phyloP scores from a whole-genome alignment of 1,140 invertebrate genomes.

The Cydia amplana region DNA sequence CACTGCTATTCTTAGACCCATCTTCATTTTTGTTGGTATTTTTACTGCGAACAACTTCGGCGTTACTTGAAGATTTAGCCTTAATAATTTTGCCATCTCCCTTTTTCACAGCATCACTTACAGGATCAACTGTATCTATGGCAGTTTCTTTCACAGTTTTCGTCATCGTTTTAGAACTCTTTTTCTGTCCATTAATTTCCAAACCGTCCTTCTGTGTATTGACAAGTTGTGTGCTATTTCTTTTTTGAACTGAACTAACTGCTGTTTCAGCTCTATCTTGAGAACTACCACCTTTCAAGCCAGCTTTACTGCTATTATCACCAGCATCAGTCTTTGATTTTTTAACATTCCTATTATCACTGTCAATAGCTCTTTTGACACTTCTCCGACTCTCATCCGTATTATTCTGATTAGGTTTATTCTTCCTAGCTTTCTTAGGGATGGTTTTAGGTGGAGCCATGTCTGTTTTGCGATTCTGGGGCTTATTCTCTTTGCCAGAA shows the following conservation, averaged over 20 bases:
- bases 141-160: neutral
- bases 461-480: conserved; percentile 46
- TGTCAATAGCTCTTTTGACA: conserved; percentile 15
- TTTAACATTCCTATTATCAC: conserved; percentile 9
- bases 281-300: neutral
- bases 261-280: neutral
- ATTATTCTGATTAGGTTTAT: neutral
- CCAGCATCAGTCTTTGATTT: neutral
- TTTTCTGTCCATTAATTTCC: conserved; percentile 32
- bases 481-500: conserved; percentile 36
- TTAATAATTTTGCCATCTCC: neutral
- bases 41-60: neutral
- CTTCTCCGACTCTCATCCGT: neutral
- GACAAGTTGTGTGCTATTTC: conserved; percentile 26
- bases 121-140: neutral
- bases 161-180: neutral
- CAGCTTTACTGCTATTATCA: conserved; percentile 5
- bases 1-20: neutral
- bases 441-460: conserved; percentile 66
- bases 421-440: conserved; percentile 55
- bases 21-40: neutral
- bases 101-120: neutral
- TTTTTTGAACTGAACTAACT: conserved; percentile 35
- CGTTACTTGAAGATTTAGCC: neutral
- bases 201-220: conserved; percentile 28